Base-by-base conservation (phyloP, 2,888 invertebrate genomes). In the Nebria salina region DNA sequence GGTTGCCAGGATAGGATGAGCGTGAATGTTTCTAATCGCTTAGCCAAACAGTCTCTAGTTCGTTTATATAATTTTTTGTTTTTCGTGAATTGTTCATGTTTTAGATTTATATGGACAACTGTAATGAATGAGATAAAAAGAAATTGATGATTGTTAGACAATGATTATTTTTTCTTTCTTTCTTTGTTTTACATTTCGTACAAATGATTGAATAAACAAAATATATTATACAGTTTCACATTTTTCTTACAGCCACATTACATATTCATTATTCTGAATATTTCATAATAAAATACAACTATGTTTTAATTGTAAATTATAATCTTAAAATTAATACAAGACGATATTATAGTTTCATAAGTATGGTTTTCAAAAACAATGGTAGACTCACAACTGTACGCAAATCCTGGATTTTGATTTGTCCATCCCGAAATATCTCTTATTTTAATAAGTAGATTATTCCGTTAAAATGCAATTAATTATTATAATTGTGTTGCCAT, bases 1-100 rank as follows among this genome's bases (percentile, higher is more conserved):
- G 92, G 90, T 84, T 91, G 89, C 92, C 93, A 93, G 66, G 87
- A 85, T 66, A 91, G 66, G 66, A 92, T 86, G 9, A 91, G 86
- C 81, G 89, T 87, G 84, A 91, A 90, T 11, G 85, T 87, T 82
- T 87, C 85, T n/a, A 90, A 84, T 81, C 87, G 87, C 20, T 87
- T 84, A 79, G 86, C 84, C 72, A 92, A 85, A 82, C 89, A 87
- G 68, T 84, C 84, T 84, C 86, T 87, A 41, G 88, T 86, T 83
- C 89, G 88, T 82, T 90, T 88, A 83, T 91, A 90, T 83, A 88
- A 89, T 83, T 89, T 89, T 84, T 90, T 90, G 76, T 89, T 90
- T 77, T 89, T 89, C 77, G 86, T 86, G 83, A 91, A 90, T 83
- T 84, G 85, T 73, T 88, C 87, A 74, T 87, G 88, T 84, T 88